Conservation (phyloP, 2,888 invertebrate genomes). For the Rhingia campestris region DNA sequence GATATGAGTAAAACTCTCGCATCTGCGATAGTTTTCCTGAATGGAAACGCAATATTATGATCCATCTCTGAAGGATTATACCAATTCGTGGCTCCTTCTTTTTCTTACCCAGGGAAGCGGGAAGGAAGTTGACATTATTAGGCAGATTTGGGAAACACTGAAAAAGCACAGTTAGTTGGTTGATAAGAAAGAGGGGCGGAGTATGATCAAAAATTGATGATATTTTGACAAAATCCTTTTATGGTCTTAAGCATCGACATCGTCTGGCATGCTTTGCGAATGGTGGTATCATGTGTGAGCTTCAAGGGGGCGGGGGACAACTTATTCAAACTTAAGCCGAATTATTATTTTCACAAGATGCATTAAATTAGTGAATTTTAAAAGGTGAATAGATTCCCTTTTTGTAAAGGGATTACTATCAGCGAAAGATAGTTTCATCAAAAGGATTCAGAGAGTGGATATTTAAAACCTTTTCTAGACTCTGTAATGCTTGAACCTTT, state of each 20-base stretch:
- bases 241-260: constrained; percentile 65
- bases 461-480: not conserved
- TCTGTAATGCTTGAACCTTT: too few species aligned
- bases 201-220: constrained; percentile 63
- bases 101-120: constrained; percentile 1
- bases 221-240: constrained; percentile 65
- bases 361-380: constrained; percentile 52
- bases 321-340: constrained; percentile 60
- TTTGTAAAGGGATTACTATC: constrained; percentile 31
- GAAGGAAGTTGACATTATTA: constrained; percentile 51
- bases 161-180: constrained; percentile 64
- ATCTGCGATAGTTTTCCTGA: constrained; percentile 58
- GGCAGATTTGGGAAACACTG: constrained; percentile 49
- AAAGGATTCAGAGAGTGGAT: constrained; percentile 50
- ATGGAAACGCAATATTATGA: constrained; percentile 64
- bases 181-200: constrained; percentile 20
- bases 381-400: constrained; percentile 1
- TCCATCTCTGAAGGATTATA: constrained; percentile 53
- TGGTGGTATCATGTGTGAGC: not conserved
- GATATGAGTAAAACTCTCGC: not conserved
- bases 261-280: not conserved
- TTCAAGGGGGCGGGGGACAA: constrained; percentile 16
- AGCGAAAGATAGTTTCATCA: constrained; percentile 53
- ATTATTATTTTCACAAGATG: constrained; percentile 73
- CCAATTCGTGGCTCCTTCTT: constrained; percentile 18